These are phyloP conservation scores for Lymantria dispar DNA, from an alignment of 2,888 invertebrate species.

Conservation along the genomic window DNA sequence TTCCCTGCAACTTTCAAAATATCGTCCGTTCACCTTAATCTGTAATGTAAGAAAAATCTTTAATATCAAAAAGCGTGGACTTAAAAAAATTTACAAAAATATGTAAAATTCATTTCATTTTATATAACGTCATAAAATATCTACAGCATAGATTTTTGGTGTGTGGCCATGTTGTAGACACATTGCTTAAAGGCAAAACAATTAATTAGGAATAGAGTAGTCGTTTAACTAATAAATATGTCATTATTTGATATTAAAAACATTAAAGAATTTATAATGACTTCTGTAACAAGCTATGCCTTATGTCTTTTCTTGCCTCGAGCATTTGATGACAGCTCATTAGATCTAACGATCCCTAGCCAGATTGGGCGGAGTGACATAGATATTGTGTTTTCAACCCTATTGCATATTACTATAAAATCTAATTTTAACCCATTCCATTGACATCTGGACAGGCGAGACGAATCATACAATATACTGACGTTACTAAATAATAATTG, in stretches of 20 bases:
- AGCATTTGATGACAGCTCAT: conserved; percentile 26
- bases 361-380: conserved; percentile 13
- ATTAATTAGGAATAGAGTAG: conserved; percentile 26
- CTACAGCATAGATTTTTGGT: too few species aligned
- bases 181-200: conserved; percentile 11
- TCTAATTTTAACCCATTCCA: conserved; percentile 1
- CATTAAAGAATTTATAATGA: conserved; percentile 24
- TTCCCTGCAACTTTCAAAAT: too few species aligned
- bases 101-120: too few species aligned
- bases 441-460: conserved; percentile 25
- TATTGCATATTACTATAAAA: conserved; percentile 3
- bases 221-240: conserved; percentile 35
- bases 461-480: conserved; percentile 31
- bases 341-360: conserved; percentile 14
- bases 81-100: too few species aligned
- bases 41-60: too few species aligned
- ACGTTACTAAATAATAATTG: conserved; percentile 50
- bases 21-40: too few species aligned
- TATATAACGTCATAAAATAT: too few species aligned
- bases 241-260: conserved; percentile 30
- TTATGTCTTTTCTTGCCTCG: conserved; percentile 25
- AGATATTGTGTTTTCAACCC: conserved; percentile 10
- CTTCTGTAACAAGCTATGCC: conserved; percentile 28
- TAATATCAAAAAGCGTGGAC: too few species aligned
- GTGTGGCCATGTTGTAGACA: too few species aligned